Percentiles rank a stretch among this genome's conserved stretches.
Conservation (phyloP, 2,113 vertebrate genomes). For the Brachirus orientalis region DNA sequence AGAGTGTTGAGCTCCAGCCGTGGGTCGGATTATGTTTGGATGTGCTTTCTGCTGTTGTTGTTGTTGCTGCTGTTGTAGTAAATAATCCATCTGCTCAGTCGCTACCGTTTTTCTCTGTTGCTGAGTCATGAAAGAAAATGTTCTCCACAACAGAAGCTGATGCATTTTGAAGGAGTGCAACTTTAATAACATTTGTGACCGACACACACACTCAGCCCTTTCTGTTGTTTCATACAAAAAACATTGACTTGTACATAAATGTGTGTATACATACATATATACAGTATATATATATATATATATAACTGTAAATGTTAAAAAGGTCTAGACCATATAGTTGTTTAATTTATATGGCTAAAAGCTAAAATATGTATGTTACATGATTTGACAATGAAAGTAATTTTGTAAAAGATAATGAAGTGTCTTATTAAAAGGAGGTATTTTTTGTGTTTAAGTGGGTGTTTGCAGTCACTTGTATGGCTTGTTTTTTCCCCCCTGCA, state of each 20-base stretch:
- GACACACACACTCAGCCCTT: conserved; percentile 65
- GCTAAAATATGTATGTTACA: conserved; percentile 78
- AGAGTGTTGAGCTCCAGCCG: conserved; percentile 24
- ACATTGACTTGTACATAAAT: too few species aligned
- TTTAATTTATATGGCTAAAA: conserved; percentile 84
- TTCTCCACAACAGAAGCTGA: not conserved
- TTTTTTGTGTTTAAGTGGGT: conserved; percentile 68
- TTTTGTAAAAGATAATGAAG: conserved; percentile 86
- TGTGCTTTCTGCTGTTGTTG: not conserved
- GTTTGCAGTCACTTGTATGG: conserved; percentile 75
- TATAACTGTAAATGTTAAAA: too few species aligned
- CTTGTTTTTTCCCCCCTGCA: conserved; percentile 73
- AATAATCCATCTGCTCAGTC: conserved; percentile 45
- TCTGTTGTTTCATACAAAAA: conserved; percentile 76
- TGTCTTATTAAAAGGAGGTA: conserved; percentile 81
- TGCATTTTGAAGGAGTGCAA: conserved; percentile 54
- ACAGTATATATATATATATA: conserved; percentile 82
- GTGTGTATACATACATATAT: too few species aligned
- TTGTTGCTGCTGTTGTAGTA: conserved; percentile 31
- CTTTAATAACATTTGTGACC: conserved; percentile 53
- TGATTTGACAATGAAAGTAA: conserved; percentile 82
- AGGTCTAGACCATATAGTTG: conserved; percentile 73
- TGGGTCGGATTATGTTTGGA: conserved; percentile 27
- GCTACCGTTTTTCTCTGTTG: conserved; percentile 21
- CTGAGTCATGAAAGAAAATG: conserved; percentile 2